Percentiles rank a stretch among this genome's conserved stretches.
phyloP scores from a whole-genome alignment of 2,888 invertebrate genomes.

The Galerucella calmariensis region DNA sequence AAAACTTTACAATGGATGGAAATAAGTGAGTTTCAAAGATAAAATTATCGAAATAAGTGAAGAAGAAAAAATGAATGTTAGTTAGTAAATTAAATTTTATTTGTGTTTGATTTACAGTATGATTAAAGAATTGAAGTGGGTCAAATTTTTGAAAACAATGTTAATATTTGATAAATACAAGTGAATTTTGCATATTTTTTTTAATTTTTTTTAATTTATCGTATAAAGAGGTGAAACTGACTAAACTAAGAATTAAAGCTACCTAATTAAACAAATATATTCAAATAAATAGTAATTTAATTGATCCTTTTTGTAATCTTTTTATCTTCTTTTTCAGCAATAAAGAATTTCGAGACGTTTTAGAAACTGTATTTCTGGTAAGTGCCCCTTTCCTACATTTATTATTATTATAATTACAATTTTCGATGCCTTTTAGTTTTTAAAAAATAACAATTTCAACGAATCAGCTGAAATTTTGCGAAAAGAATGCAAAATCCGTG shows the following conservation, averaged over 20 bases:
- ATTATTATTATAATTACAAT: neutral
- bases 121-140: too few relatives aligned
- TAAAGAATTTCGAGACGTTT: slow-evolving; percentile 9
- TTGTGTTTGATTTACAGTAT: neutral
- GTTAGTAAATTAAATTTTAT: too few relatives aligned
- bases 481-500: slow-evolving; percentile 4
- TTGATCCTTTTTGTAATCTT: neutral
- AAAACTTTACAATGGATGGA: neutral
- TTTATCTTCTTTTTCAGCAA: slow-evolving; percentile 14
- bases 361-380: slow-evolving; percentile 24
- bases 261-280: too few relatives aligned
- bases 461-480: slow-evolving; percentile 14
- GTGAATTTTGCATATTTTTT: too few relatives aligned
- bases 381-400: neutral
- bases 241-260: too few relatives aligned
- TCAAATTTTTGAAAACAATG: neutral
- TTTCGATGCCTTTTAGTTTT: slow-evolving; percentile 22
- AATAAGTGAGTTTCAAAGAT: slow-evolving; percentile 13
- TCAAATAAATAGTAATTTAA: neutral
- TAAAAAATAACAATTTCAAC: slow-evolving; percentile 21
- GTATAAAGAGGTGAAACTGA: too few relatives aligned
- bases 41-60: too few relatives aligned
- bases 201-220: too few relatives aligned
- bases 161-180: too few relatives aligned
- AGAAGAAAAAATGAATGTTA: too few relatives aligned